phyloP scores from a whole-genome alignment of 2,797 vertebrate species.

The Micrastur ruficollis region DNA sequence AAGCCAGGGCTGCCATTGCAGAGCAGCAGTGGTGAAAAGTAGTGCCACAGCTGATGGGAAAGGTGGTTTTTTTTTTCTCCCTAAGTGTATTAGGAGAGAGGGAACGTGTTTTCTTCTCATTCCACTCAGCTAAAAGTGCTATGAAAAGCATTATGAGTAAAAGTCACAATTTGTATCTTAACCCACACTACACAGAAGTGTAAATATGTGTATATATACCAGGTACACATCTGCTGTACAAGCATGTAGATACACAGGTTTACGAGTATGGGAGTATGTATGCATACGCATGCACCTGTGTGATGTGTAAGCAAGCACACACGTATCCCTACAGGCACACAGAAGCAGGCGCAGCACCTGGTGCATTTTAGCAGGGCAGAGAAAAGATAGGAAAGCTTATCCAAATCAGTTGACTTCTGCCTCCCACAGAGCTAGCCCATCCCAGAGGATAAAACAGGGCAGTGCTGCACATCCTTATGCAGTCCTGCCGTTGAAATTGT shows the following conservation, averaged over 20 bases:
- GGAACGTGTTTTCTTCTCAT: background rate
- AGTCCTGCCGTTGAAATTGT: background rate
- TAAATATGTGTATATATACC: no score
- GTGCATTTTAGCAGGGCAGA: background rate
- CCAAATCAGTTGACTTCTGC: background rate
- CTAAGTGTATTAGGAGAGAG: background rate
- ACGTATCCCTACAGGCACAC: background rate
- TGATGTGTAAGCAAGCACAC: background rate
- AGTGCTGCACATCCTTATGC: background rate
- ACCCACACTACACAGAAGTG: background rate
- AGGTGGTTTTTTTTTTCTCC: background rate
- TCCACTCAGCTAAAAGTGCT: background rate
- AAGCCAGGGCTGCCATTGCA: background rate
- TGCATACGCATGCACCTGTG: background rate
- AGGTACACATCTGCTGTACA: background rate
- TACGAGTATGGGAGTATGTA: background rate
- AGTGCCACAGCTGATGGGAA: background rate
- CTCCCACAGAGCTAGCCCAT: background rate
- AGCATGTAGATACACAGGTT: background rate
- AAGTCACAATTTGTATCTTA: background rate
- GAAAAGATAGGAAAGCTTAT: background rate
- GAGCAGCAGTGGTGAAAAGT: background rate
- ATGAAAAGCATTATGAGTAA: background rate
- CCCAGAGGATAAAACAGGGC: background rate
- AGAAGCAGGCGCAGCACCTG: background rate